Evolutionary conservation across 2,113 vertebrate species (phyloP).

Genomic region (Megaceryle torquata): DNA sequence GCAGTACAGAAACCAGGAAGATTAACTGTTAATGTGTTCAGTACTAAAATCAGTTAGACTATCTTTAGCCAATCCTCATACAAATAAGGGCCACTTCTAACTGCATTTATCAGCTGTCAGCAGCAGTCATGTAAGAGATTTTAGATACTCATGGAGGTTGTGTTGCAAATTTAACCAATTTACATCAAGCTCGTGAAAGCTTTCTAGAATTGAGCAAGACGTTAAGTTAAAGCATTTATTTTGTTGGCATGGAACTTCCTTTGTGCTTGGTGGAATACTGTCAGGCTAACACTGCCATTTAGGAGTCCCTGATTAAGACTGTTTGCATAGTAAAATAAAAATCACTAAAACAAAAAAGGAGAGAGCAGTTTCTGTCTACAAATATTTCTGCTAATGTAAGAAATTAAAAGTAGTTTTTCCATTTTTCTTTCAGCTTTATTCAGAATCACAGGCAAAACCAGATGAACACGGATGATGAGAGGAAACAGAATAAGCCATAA

Average conservation of each 20-base stretch:
- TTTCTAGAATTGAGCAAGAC: neutral
- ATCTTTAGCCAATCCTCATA: slow-evolving; percentile 14
- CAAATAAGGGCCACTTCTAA: neutral
- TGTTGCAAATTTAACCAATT: neutral
- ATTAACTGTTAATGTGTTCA: neutral
- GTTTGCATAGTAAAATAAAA: neutral
- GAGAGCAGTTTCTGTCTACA: neutral
- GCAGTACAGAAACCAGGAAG: neutral
- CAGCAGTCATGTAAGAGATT: neutral
- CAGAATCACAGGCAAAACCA: neutral
- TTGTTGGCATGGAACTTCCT: neutral
- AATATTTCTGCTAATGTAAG: neutral
- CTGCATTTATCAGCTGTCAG: slow-evolving; percentile 35
- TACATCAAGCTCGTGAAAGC: neutral
- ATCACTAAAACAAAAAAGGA: neutral
- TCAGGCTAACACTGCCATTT: neutral
- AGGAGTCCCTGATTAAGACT: neutral
- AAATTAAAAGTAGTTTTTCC: neutral
- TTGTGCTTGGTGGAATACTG: neutral
- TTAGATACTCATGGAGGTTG: neutral
- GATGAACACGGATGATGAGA: neutral
- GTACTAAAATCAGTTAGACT: slow-evolving; percentile 1
- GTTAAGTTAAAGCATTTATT: neutral
- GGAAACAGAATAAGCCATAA: neutral
- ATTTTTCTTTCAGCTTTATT: neutral